Evolutionary conservation across 2,797 vertebrate species (phyloP).

Genomic region (Chromis chromis): DNA sequence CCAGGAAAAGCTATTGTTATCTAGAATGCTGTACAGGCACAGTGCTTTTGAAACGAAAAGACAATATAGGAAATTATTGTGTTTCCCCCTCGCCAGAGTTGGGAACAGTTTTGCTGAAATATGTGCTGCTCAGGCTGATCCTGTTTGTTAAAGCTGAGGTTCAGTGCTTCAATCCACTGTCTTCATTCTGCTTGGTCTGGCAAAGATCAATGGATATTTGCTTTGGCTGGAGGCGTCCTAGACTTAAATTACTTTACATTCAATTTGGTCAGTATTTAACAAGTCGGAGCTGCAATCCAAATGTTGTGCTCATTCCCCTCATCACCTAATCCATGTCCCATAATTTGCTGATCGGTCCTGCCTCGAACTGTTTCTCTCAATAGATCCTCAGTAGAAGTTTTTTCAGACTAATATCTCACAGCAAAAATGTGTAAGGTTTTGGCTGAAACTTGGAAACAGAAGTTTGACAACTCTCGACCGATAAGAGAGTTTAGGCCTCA

Average conservation of each 20-base stretch:
- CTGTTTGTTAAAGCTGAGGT: slow-evolving; percentile 1
- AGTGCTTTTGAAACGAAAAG: neutral
- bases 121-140: neutral
- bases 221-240: slow-evolving; percentile 12
- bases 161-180: neutral
- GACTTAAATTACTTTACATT: slow-evolving; percentile 38
- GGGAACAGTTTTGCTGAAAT: slow-evolving; percentile 6
- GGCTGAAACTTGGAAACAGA: neutral
- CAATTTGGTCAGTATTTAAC: slow-evolving; percentile 27
- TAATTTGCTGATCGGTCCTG: slow-evolving; percentile 21
- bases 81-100: slow-evolving; percentile 1
- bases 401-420: slow-evolving; percentile 14
- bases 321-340: slow-evolving; percentile 30
- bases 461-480: neutral
- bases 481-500: neutral
- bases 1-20: neutral
- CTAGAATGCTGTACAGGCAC: neutral
- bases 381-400: slow-evolving; percentile 11
- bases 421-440: slow-evolving; percentile 1
- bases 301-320: slow-evolving; percentile 11
- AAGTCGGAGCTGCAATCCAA: slow-evolving; percentile 25
- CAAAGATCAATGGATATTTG: slow-evolving; percentile 13
- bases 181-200: slow-evolving; percentile 21
- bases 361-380: slow-evolving; percentile 20
- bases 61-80: neutral